These are phyloP conservation scores for Hylyphantes graminicola DNA, from an alignment of 1,140 invertebrate genomes.

Conservation along the genomic window DNA sequence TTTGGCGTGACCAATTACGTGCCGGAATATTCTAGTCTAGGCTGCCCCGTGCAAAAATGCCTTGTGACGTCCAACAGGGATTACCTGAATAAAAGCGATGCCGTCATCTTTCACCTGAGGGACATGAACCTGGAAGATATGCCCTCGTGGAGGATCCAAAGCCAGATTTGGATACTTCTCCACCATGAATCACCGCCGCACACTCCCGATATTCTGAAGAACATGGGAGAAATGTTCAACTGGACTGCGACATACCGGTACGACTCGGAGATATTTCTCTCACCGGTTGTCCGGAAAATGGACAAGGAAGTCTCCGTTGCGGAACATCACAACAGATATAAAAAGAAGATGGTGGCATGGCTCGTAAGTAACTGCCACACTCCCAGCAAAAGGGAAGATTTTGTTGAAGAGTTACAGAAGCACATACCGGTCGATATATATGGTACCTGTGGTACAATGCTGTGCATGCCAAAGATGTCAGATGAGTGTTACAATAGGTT, in stretches of 20 bases:
- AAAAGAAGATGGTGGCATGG: constrained; percentile 71
- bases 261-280: constrained; percentile 71
- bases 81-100: constrained; percentile 47
- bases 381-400: constrained; percentile 71
- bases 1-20: constrained; percentile 55
- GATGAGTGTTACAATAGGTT: constrained; percentile 63
- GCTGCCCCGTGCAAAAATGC: constrained; percentile 53
- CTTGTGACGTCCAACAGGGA: constrained; percentile 60
- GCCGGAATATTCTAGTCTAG: constrained; percentile 26
- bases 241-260: constrained; percentile 74
- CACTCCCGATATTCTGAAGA: constrained; percentile 58
- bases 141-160: constrained; percentile 65
- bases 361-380: constrained; percentile 76
- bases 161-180: constrained; percentile 63
- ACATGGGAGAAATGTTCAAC: constrained; percentile 70
- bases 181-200: constrained; percentile 63
- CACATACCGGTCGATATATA: constrained; percentile 77
- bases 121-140: constrained; percentile 62
- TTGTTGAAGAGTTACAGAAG: constrained; percentile 72
- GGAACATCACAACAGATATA: constrained; percentile 44
- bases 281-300: constrained; percentile 31
- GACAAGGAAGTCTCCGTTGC: neutral
- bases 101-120: constrained; percentile 63
- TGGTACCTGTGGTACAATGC: constrained; percentile 73
- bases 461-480: constrained; percentile 61